Evolutionary conservation across 2,888 invertebrate genomes (phyloP).

Genomic region (Petrolisthes manimaculis): DNA sequence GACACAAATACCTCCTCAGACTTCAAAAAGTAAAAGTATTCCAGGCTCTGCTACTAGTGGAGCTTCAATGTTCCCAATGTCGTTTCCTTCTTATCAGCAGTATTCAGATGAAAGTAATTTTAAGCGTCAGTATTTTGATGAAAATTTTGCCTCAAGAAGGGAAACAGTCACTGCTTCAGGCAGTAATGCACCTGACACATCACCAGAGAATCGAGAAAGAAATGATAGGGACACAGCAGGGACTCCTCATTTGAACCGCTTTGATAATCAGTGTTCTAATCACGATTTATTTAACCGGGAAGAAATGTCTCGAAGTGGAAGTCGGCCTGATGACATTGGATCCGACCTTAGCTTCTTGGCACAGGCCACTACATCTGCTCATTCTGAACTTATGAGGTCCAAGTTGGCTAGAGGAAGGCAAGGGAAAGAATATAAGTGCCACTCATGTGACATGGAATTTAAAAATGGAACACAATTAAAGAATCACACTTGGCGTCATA

Average conservation of each 20-base stretch:
- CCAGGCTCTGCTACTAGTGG: constrained; percentile 26
- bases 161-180: constrained; percentile 28
- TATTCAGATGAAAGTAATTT: constrained; percentile 44
- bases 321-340: constrained; percentile 14
- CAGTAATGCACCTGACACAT: constrained; percentile 1
- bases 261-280: constrained; percentile 34
- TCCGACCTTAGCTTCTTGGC: constrained; percentile 25
- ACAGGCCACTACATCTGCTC: constrained; percentile 28
- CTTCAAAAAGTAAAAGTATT: constrained; percentile 31
- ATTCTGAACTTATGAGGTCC: constrained; percentile 26
- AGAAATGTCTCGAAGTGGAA: constrained; percentile 26
- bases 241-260: constrained; percentile 19
- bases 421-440: constrained; percentile 52
- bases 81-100: constrained; percentile 48
- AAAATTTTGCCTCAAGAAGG: constrained; percentile 34
- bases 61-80: constrained; percentile 43
- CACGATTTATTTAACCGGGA: constrained; percentile 34
- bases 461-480: constrained; percentile 63
- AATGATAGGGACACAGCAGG: constrained; percentile 32
- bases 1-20: constrained; percentile 21
- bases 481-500: constrained; percentile 64
- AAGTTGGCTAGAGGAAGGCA: constrained; percentile 52
- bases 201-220: constrained; percentile 33
- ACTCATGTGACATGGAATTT: constrained; percentile 54
- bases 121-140: constrained; percentile 58